A percentile compares a stretch with the other conserved stretches of the same genome.
phyloP scores from a whole-genome alignment of 2,113 vertebrate genomes.

The Jacana jacana region DNA sequence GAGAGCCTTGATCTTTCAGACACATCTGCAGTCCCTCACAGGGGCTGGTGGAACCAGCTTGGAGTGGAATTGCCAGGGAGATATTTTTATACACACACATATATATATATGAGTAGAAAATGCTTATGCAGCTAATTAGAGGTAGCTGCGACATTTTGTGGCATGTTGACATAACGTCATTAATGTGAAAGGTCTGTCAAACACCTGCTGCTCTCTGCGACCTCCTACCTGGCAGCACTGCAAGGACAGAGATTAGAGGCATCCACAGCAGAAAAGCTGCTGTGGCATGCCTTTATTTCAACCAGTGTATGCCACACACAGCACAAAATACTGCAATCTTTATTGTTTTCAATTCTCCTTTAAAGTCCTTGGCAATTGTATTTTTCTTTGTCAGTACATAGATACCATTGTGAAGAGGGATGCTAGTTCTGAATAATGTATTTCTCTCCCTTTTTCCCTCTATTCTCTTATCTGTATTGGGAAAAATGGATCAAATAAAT shows the following conservation, averaged over 20 bases:
- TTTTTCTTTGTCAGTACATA: not conserved
- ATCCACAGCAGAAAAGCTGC: slow-evolving; percentile 7
- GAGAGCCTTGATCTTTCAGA: not conserved
- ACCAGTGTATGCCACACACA: not conserved
- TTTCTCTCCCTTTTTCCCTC: not conserved
- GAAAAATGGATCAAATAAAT: not conserved
- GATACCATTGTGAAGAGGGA: not conserved
- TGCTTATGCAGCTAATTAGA: slow-evolving; percentile 43
- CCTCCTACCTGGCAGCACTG: slow-evolving; percentile 14
- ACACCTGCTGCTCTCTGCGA: slow-evolving; percentile 35
- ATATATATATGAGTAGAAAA: not conserved
- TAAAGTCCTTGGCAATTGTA: not conserved
- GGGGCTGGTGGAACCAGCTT: not conserved
- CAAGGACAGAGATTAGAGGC: not conserved
- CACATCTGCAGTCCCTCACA: not conserved
- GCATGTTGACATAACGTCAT: slow-evolving; percentile 8
- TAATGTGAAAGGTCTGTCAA: slow-evolving; percentile 53
- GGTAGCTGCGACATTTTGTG: not conserved
- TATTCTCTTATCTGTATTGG: not conserved
- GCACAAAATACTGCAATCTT: not conserved
- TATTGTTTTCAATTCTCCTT: not conserved
- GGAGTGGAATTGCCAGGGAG: not conserved
- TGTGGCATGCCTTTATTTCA: slow-evolving; percentile 23
- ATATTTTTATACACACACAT: not conserved
- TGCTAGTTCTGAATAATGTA: not conserved